phyloP scores from a whole-genome alignment of 2,797 vertebrate species.

The Lagocephalus sceleratus region DNA sequence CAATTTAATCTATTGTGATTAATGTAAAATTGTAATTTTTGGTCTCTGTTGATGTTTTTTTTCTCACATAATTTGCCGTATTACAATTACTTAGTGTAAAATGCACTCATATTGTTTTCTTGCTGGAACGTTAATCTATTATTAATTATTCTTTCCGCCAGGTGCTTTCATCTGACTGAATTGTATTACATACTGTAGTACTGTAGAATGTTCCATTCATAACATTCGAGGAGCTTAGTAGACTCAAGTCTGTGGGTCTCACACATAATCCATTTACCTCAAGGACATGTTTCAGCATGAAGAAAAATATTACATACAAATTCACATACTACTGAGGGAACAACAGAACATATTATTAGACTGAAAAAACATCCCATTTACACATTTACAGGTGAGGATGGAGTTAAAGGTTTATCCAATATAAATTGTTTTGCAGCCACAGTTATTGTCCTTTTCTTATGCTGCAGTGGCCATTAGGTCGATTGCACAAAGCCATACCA shows the following conservation, averaged over 20 bases:
- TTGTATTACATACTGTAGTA: conserved; percentile 56
- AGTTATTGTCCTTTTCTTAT: no score
- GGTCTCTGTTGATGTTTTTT: conserved; percentile 3
- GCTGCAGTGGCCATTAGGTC: no score
- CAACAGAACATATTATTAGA: background rate
- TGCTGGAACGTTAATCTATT: conserved; percentile 60
- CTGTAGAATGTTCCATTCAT: conserved; percentile 57
- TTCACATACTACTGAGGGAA: background rate
- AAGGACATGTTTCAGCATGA: conserved; percentile 18
- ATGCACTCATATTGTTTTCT: conserved; percentile 35
- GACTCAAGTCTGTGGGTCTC: conserved; percentile 24
- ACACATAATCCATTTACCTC: conserved; percentile 32
- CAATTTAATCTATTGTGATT: background rate
- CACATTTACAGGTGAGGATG: conserved; percentile 14
- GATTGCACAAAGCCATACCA: no score
- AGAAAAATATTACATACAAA: conserved; percentile 16
- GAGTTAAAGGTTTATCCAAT: conserved; percentile 11
- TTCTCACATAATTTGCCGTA: background rate
- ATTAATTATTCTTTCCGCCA: conserved; percentile 59
- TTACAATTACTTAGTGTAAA: conserved; percentile 12
- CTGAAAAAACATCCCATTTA: background rate
- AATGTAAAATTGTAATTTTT: background rate
- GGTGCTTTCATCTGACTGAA: conserved; percentile 61
- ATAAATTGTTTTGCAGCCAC: no score
- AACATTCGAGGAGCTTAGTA: conserved; percentile 34